phyloP scores from a whole-genome alignment of 2,113 vertebrate genomes.

The Tringa solitaria region DNA sequence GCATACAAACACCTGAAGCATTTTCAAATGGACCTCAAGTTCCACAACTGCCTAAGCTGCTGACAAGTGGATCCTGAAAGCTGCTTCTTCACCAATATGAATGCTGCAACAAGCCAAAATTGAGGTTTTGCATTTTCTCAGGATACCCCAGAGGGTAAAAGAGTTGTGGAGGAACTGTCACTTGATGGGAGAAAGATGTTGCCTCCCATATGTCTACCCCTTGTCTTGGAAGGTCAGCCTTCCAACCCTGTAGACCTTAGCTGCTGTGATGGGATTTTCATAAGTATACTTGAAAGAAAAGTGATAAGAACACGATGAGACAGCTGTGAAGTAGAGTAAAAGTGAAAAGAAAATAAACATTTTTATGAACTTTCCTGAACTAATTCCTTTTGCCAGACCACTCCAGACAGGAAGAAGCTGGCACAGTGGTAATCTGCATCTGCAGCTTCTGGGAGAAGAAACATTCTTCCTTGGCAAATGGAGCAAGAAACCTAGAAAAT shows the following conservation, averaged over 20 bases:
- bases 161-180: background rate
- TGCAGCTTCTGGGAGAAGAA: conserved; percentile 36
- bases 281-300: background rate
- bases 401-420: conserved; percentile 26
- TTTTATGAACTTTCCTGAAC: conserved; percentile 28
- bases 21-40: background rate
- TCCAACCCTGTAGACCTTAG: background rate
- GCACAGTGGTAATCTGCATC: conserved; percentile 16
- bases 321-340: background rate
- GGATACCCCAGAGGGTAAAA: background rate
- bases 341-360: background rate
- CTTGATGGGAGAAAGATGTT: background rate
- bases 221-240: background rate
- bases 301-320: background rate
- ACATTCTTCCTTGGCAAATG: conserved; percentile 31
- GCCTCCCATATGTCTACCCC: background rate
- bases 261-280: background rate
- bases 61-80: background rate
- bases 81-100: background rate
- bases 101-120: background rate
- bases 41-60: background rate
- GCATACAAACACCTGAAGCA: background rate
- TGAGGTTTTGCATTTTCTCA: background rate
- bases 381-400: conserved; percentile 20
- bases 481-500: conserved; percentile 50